Base-by-base conservation (phyloP, 2,797 vertebrate species). In the Gymnocypris eckloni region DNA sequence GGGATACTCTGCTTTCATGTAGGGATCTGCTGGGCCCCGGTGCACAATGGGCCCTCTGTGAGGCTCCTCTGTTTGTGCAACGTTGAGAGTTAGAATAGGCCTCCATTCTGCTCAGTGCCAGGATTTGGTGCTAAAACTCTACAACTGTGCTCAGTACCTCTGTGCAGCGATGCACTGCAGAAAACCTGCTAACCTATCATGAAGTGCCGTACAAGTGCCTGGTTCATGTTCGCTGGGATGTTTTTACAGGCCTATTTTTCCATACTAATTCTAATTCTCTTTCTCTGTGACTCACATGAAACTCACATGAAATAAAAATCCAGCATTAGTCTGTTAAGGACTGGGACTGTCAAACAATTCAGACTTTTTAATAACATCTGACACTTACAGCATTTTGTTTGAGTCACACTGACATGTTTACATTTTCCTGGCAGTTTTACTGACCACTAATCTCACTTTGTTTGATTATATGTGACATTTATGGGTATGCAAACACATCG, bases 1-100 rank as follows among this genome's bases (percentile, higher is more conserved):
- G 92, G 91, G 92, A 91, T 93, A 91, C 92, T 92, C 92, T 92
- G 87, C 95, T 95, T 95, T 95, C 93, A 95, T 94, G 93, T 95
- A 89, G 39, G 88, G 90, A 92, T 95, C 91, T 84, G 87, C 73
- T 3, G 92, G 92, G 92, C 90, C 91, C 90, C 85, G 70, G 87
- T 81, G 89, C 93, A 96, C 96, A 96, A 96, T 95, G 94, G 91
- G 89, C 88, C 91, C 94, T 94, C 94, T 96, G 95, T 96, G 89
- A 93, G 88, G 86, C 93, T 93, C 90, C 91, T 86, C 91, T 93
- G 92, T 94, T 93, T 94, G 93, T 92, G 91, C 89, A 91, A 92
- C 88, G 89, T 90, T 90, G 91, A 92, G 91, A 95, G 93, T 92
- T 94, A 95, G 92, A 90, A 88, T 94, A 92, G 92, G 91, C 89